Base-by-base conservation (phyloP, 1,140 invertebrate species). In the Penaeus chinensis region DNA sequence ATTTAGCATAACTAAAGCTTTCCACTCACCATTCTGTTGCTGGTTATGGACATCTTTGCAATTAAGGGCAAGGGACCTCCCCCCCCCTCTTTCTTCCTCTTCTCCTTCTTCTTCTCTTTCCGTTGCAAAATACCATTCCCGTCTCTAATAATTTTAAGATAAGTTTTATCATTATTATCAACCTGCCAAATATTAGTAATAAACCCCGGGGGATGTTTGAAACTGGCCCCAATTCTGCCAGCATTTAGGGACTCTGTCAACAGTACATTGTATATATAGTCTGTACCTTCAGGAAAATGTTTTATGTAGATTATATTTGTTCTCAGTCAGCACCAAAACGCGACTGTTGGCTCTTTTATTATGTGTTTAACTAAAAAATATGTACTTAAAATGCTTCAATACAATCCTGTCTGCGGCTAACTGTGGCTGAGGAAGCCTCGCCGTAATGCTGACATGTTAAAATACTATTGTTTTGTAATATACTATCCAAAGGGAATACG, bases 401-500 rank as follows among this genome's bases (percentile, higher is more conserved):
- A 82, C 77, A 79, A 60, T 79, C 47, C 77, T 79, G 24, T 16
- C 47, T 20, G 63, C 63, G 24, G 81, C 81, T 69, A 69, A 69
- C 22, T 42, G 81, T 69, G 81, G 81, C 27, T 62, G 37, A 82
- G 81, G 81, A 47, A 42, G 63, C 81, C 69, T 8, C 20, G 32
- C 63, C 81, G 63, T 69, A n/a, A 69, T 69, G 81, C 62, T 82
- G 63, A 82, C 37, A 69, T 82, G 81, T 82, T 82, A 66, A 82
- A 47, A 82, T 82, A 66, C 37, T 82, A 82, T 82, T 82, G 81
- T 82, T 82, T 82, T 82, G 81, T 82, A 82, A 82, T 82, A 82
- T 82, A 82, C 81, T 82, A 32, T 82, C 81, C 81, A 82, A 69
- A 82, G 32, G 81, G 37, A 47, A 69, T 8, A 65, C n/a, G 42